Evolutionary conservation across 2,797 vertebrate genomes (phyloP).

Genomic region (Enteromius anoplus): DNA sequence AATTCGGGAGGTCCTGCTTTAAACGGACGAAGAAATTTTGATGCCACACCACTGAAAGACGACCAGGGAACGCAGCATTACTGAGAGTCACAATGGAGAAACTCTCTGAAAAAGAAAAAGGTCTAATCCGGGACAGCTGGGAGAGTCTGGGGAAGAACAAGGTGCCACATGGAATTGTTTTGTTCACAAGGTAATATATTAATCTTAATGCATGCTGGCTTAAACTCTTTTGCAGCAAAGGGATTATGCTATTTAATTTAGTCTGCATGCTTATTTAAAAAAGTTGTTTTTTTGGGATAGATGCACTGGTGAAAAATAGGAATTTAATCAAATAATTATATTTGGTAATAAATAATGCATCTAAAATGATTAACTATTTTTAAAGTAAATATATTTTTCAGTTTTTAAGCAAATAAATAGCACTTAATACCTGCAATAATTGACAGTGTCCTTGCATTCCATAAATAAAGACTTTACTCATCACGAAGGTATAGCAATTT

Average conservation of each 20-base stretch:
- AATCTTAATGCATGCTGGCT: slow-evolving; percentile 7
- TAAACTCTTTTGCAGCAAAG: background rate
- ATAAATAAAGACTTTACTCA: background rate
- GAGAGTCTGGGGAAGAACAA: slow-evolving; percentile 87
- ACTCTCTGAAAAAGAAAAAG: slow-evolving; percentile 81
- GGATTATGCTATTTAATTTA: background rate
- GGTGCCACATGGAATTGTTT: slow-evolving; percentile 86
- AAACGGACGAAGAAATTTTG: slow-evolving; percentile 53
- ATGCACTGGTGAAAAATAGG: background rate
- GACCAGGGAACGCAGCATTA: slow-evolving; percentile 22
- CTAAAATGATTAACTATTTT: background rate
- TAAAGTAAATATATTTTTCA: background rate
- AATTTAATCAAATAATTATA: background rate
- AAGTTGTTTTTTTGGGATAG: slow-evolving; percentile 13
- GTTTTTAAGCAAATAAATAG: background rate
- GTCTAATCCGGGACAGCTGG: slow-evolving; percentile 94
- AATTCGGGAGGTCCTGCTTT: slow-evolving; percentile 54
- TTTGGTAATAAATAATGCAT: background rate
- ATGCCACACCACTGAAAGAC: slow-evolving; percentile 42
- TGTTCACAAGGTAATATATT: slow-evolving; percentile 84
- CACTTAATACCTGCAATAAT: background rate
- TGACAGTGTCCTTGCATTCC: background rate
- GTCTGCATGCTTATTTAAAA: slow-evolving; percentile 22
- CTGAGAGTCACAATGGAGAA: slow-evolving; percentile 73
- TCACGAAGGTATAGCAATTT: background rate